These are phyloP conservation scores for Danio jaintianensis DNA, from an alignment of 2,797 vertebrate genomes.

Conservation along the genomic window DNA sequence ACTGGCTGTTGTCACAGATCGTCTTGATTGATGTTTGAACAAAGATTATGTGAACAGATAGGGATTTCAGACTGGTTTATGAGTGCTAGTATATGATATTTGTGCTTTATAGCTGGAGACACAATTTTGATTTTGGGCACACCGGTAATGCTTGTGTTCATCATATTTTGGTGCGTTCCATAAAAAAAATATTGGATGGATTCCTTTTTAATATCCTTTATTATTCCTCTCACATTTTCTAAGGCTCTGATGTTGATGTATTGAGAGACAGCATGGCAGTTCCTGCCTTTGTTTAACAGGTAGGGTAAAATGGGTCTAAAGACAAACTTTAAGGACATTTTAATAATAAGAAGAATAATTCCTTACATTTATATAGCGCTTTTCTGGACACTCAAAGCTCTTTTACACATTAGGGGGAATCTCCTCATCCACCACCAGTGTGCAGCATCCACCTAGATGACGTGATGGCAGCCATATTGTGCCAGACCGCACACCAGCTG, in stretches of 20 bases:
- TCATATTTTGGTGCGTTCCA: neutral
- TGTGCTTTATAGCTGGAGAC: neutral
- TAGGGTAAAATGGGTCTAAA: no score
- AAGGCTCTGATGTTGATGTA: neutral
- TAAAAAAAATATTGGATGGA: neutral
- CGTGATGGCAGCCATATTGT: no score
- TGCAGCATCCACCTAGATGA: no score
- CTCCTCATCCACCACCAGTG: no score
- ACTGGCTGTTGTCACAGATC: slow-evolving; percentile 6
- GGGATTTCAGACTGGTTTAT: neutral
- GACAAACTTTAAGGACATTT: no score
- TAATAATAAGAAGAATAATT: no score
- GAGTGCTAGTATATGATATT: neutral
- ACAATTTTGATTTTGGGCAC: neutral
- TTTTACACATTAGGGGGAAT: no score
- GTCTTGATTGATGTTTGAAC: slow-evolving; percentile 34
- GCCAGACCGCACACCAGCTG: no score
- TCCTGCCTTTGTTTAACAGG: neutral
- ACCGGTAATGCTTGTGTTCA: neutral
- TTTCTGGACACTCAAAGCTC: no score
- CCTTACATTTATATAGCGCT: no score
- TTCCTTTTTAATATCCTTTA: neutral
- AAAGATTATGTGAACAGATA: slow-evolving; percentile 16
- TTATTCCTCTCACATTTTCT: no score
- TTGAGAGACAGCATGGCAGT: neutral